These are phyloP conservation scores for Ptychobarbus kaznakovi DNA, from an alignment of 2,797 vertebrate species.

Conservation along the genomic window DNA sequence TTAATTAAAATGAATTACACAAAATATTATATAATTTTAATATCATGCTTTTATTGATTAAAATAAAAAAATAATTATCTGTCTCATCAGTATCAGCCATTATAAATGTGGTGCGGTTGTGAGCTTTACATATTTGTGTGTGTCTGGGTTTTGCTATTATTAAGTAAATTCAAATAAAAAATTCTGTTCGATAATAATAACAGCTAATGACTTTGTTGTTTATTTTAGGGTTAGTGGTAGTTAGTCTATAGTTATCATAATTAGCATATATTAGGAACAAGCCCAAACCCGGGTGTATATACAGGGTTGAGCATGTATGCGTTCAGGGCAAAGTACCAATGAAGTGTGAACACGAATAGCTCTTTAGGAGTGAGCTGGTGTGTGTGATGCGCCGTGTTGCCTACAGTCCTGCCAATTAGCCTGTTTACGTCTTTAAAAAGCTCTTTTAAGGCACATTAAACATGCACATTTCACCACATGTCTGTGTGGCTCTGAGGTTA, in stretches of 20 bases:
- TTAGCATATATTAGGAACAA: slow-evolving; percentile 17
- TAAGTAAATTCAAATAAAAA: neutral
- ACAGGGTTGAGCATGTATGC: slow-evolving; percentile 46
- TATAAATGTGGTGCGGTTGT: neutral
- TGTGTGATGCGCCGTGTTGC: slow-evolving; percentile 70
- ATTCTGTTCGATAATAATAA: neutral
- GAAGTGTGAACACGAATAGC: slow-evolving; percentile 59
- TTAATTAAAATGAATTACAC: neutral
- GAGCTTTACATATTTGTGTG: neutral
- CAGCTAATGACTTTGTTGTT: slow-evolving; percentile 43
- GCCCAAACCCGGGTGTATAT: slow-evolving; percentile 44
- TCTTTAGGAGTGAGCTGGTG: slow-evolving; percentile 71
- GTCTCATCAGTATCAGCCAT: neutral
- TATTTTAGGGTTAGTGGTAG: slow-evolving; percentile 63
- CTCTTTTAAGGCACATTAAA: slow-evolving; percentile 84
- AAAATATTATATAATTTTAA: neutral
- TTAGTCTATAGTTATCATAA: slow-evolving; percentile 39
- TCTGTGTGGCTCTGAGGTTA: slow-evolving; percentile 79
- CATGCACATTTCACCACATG: slow-evolving; percentile 77
- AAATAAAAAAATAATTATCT: neutral
- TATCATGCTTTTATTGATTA: neutral
- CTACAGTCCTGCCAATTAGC: slow-evolving; percentile 72
- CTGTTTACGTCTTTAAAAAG: slow-evolving; percentile 80
- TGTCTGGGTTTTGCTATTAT: neutral
- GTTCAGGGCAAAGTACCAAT: slow-evolving; percentile 53